Conservation (phyloP, 2,113 vertebrate genomes). For the human (Homo sapiens) region DNA sequence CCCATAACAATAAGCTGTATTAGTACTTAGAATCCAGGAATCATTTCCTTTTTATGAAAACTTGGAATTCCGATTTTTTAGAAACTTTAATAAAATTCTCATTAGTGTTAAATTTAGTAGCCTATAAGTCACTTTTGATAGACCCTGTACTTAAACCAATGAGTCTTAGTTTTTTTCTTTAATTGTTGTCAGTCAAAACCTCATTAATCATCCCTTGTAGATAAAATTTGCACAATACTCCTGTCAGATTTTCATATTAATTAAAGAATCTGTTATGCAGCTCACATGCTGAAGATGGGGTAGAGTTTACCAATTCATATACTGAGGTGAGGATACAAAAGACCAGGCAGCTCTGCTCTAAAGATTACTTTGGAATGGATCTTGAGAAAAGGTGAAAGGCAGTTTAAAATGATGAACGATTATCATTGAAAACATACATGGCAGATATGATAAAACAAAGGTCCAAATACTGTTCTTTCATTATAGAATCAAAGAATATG, state of each 20-base stretch:
- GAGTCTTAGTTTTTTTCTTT: neutral
- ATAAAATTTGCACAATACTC: neutral
- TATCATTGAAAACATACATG: neutral
- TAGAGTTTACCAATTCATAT: neutral
- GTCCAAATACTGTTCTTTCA: neutral
- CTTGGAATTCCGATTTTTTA: neutral
- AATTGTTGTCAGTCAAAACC: neutral
- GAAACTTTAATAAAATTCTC: neutral
- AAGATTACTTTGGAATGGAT: neutral
- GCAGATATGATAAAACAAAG: neutral
- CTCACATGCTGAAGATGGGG: neutral
- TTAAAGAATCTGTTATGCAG: neutral
- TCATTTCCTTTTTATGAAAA: neutral
- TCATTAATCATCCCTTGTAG: neutral
- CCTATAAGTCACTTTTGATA: constrained; percentile 43
- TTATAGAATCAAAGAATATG: neutral
- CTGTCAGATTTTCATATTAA: neutral
- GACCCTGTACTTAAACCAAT: neutral
- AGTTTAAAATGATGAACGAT: neutral
- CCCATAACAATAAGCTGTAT: neutral
- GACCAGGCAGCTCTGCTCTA: neutral
- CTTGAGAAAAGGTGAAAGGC: neutral
- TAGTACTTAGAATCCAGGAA: neutral
- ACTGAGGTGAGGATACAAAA: neutral
- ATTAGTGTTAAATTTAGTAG: constrained; percentile 41